Evolutionary conservation across 2,888 invertebrate species (phyloP), one percentile per base, ranked within the genome.

Genomic region (Thecophora atra): DNA sequence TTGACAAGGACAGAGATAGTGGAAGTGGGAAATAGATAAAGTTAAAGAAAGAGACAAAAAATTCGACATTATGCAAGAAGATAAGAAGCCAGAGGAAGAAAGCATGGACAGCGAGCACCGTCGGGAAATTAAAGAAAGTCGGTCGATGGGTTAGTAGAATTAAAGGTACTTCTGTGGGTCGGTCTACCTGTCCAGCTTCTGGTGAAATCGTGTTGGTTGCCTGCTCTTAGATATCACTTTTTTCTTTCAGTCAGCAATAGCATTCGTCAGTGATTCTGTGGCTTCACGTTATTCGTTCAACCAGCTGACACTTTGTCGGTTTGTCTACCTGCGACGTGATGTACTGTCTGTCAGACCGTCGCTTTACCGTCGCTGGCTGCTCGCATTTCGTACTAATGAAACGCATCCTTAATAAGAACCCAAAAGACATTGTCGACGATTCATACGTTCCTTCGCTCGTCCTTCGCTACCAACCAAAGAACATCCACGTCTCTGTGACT

Each of bases 1-100:
- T n/a, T n/a, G n/a, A n/a, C n/a, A n/a, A 65, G 30, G 65, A 73
- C 64, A 69, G 73, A 68, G 68, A 70, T n/a, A 70, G 60, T 47
- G 26, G 44, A 28, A 62, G 42, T n/a, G 62, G 52, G 66, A 42
- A 19, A 64, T 37, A 52, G 47, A 58, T 30, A 19, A 47, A 64
- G 24, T 42, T 56, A 71, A 52, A 42, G 17, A n/a, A 0, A 6
- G 15, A 28, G 69, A n/a, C 24, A 69, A 24, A 68, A 58, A 52
- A 17, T 11, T 37, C 37, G 37, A 8, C 37, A 37, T 58, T 58
- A 6, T 26, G 28, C 42, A 66, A 71, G 58, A 66, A 64, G 21
- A 60, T 4, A 47, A 44, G 5, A 44, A 13, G 44, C 42, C 11
- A 15, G 24, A 42, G 26, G 56, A 56, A 24, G 47, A 47, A 37